Conservation (phyloP, 2,113 vertebrate genomes). For the Hucho hucho region DNA sequence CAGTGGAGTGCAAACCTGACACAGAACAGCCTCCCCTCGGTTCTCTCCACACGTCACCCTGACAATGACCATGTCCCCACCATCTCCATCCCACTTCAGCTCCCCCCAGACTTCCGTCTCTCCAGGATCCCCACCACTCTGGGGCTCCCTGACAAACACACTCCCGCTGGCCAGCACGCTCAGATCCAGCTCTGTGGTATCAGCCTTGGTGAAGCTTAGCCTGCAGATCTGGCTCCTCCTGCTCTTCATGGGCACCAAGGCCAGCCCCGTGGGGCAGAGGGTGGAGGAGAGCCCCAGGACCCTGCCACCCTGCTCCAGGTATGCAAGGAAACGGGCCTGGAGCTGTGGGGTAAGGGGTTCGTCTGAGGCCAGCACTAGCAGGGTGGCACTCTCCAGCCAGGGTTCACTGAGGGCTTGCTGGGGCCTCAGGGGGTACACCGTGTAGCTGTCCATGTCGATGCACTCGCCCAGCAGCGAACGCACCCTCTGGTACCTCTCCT, state of each 20-base stretch:
- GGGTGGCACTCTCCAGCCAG: conserved; percentile 81
- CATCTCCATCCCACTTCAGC: conserved; percentile 56
- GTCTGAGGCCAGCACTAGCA: conserved; percentile 81
- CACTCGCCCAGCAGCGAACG: conserved; percentile 74
- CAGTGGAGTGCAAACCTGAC: conserved; percentile 76
- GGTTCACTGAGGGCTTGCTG: conserved; percentile 81
- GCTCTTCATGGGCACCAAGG: conserved; percentile 53
- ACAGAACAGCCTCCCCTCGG: conserved; percentile 87
- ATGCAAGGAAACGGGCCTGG: conserved; percentile 76
- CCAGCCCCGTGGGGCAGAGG: conserved; percentile 76
- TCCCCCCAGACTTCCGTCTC: conserved; percentile 74
- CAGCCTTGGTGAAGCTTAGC: conserved; percentile 74
- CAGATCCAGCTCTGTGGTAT: conserved; percentile 70
- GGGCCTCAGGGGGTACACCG: conserved; percentile 79
- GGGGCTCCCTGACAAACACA: conserved; percentile 67
- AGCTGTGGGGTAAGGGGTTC: conserved; percentile 66
- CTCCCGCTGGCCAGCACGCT: conserved; percentile 74
- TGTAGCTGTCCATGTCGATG: conserved; percentile 75
- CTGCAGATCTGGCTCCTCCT: conserved; percentile 57
- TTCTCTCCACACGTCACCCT: conserved; percentile 71
- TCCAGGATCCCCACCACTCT: conserved; percentile 5
- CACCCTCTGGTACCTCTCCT: conserved; percentile 66
- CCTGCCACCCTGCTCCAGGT: conserved; percentile 82
- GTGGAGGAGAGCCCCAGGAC: conserved; percentile 79
- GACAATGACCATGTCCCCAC: conserved; percentile 76